phyloP scores from a whole-genome alignment of 1,140 invertebrate species.

The Drosophila equinoxialis region DNA sequence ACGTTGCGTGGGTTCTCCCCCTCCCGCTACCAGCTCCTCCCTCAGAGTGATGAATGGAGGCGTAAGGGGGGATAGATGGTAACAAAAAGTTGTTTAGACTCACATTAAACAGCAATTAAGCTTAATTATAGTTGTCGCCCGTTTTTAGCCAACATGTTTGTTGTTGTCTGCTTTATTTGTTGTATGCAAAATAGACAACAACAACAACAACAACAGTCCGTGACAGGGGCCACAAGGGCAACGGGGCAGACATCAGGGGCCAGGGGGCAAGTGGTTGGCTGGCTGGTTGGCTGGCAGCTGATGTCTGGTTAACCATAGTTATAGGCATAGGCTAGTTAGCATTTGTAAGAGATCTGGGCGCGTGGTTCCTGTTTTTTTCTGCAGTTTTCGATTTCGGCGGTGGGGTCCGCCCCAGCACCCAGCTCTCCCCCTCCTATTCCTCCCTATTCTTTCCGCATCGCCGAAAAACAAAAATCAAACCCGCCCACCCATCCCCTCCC shows the following conservation, averaged over 20 bases:
- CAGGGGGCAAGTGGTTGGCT: neutral
- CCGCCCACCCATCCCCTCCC: conserved; percentile 6
- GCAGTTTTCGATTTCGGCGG: conserved; percentile 50
- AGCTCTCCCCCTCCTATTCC: conserved; percentile 15
- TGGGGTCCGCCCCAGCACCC: conserved; percentile 30
- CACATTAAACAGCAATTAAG: conserved; percentile 81
- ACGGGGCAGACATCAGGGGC: neutral
- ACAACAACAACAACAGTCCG: conserved; percentile 35
- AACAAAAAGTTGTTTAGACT: conserved; percentile 46
- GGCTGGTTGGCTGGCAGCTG: neutral
- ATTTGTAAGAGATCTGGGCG: conserved; percentile 32
- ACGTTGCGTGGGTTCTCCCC: conserved; percentile 35
- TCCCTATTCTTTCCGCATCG: neutral
- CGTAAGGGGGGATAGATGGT: neutral
- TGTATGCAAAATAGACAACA: conserved; percentile 70
- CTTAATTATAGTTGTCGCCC: conserved; percentile 81
- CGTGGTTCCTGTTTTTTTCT: conserved; percentile 70
- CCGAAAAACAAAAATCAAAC: too few species aligned
- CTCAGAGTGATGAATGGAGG: neutral
- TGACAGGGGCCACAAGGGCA: neutral
- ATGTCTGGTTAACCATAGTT: conserved; percentile 26
- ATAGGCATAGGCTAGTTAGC: conserved; percentile 64
- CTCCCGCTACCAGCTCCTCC: conserved; percentile 11
- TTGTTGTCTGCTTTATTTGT: conserved; percentile 56
- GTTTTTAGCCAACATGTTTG: conserved; percentile 75